phyloP scores from a whole-genome alignment of 1,140 invertebrate genomes.

The Trigoniulus corallinus region DNA sequence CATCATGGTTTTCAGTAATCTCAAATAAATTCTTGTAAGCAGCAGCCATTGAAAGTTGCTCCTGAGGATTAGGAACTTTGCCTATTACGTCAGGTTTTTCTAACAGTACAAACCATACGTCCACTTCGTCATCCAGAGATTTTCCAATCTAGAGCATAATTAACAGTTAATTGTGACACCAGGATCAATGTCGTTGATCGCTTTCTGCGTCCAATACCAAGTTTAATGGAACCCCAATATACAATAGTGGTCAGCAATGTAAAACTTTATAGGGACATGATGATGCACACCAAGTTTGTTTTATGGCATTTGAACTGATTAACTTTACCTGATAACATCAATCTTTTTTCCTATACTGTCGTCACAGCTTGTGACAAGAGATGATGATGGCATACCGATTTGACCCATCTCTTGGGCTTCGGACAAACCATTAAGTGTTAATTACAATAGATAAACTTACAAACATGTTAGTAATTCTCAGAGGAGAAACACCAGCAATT shows the following conservation, averaged over 20 bases:
- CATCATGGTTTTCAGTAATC: neutral
- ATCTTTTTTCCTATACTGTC: neutral
- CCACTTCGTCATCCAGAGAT: neutral
- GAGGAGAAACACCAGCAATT: conserved; percentile 23
- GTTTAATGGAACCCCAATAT: too few species aligned
- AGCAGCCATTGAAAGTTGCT: neutral
- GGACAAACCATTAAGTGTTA: too few species aligned
- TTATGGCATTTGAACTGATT: neutral
- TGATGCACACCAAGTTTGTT: too few species aligned
- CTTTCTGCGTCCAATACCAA: too few species aligned
- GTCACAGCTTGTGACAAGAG: neutral
- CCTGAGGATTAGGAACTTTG: neutral
- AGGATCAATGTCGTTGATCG: too few species aligned
- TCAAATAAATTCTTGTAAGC: neutral
- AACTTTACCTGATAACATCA: neutral
- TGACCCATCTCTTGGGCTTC: neutral
- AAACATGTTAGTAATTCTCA: conserved; percentile 22
- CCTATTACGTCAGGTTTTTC: neutral
- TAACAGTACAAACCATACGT: conserved; percentile 4
- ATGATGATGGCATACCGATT: neutral
- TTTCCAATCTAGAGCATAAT: conserved; percentile 1
- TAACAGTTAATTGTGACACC: too few species aligned
- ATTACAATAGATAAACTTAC: conserved; percentile 13
- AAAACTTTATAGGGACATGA: too few species aligned
- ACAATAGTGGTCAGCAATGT: too few species aligned